These are phyloP conservation scores for Ophonus ardosiacus DNA, from an alignment of 2,888 invertebrate genomes.

Conservation along the genomic window DNA sequence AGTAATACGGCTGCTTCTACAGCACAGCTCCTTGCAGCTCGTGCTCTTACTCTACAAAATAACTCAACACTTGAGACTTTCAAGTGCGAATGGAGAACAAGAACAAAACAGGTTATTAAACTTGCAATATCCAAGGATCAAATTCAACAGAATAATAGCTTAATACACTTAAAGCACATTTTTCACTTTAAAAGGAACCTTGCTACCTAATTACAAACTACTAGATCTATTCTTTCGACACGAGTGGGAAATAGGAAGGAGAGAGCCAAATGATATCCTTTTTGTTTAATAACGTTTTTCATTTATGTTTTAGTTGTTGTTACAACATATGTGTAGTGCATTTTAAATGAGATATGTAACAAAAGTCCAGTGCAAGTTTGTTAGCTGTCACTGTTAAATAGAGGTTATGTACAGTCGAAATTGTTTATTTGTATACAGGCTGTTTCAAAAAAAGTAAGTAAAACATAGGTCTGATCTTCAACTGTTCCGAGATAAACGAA, in stretches of 20 bases:
- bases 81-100: slow-evolving; percentile 54
- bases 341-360: too few species aligned
- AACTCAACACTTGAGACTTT: slow-evolving; percentile 51
- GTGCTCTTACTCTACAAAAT: slow-evolving; percentile 43
- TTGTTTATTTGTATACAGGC: too few species aligned
- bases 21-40: background rate
- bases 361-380: too few species aligned
- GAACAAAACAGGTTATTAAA: slow-evolving; percentile 51
- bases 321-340: too few species aligned
- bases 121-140: slow-evolving; percentile 21
- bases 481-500: too few species aligned
- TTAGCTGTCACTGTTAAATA: too few species aligned
- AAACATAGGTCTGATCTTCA: too few species aligned
- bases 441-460: too few species aligned
- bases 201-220: background rate
- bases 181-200: background rate
- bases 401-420: too few species aligned
- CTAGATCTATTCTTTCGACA: background rate
- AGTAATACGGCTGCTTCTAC: slow-evolving; percentile 23
- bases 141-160: slow-evolving; percentile 18
- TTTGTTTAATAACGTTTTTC: too few species aligned
- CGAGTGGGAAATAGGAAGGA: background rate
- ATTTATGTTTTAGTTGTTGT: too few species aligned
- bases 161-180: background rate
- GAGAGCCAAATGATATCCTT: background rate